Percentiles rank a stretch among this genome's conserved stretches.
These are phyloP conservation scores for Nilaparvata lugens DNA, from an alignment of 1,140 invertebrate species.

Conservation along the genomic window DNA sequence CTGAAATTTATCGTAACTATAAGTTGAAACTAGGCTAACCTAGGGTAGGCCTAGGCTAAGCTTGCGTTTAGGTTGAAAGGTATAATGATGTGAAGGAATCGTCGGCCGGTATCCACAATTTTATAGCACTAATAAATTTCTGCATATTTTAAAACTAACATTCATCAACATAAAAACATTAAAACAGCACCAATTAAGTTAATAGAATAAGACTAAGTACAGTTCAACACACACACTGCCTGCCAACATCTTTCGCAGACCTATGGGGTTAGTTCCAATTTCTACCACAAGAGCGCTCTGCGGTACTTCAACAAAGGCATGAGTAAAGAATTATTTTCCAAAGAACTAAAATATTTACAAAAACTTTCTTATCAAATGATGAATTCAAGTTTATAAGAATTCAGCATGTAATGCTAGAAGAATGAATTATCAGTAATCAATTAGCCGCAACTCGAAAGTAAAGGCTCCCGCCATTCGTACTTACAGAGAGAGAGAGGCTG, in stretches of 20 bases:
- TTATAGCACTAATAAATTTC: neutral
- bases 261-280: slow-evolving; percentile 1
- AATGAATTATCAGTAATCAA: too few species aligned
- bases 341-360: neutral
- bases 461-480: neutral
- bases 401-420: too few species aligned
- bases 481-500: neutral
- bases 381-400: too few species aligned
- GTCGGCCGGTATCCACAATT: neutral
- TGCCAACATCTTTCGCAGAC: neutral
- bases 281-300: slow-evolving; percentile 5
- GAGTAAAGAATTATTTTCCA: slow-evolving; percentile 1
- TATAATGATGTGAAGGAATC: neutral
- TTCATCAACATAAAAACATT: neutral
- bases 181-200: neutral
- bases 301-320: slow-evolving; percentile 7
- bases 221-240: neutral
- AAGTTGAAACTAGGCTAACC: neutral
- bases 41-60: slow-evolving; percentile 5
- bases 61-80: neutral
- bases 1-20: too few species aligned
- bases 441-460: too few species aligned
- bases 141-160: neutral
- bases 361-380: too few species aligned
- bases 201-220: neutral